Percentiles rank a stretch among this genome's conserved stretches.
Conservation (phyloP, 2,797 vertebrate species). For the Phalanger gymnotis region DNA sequence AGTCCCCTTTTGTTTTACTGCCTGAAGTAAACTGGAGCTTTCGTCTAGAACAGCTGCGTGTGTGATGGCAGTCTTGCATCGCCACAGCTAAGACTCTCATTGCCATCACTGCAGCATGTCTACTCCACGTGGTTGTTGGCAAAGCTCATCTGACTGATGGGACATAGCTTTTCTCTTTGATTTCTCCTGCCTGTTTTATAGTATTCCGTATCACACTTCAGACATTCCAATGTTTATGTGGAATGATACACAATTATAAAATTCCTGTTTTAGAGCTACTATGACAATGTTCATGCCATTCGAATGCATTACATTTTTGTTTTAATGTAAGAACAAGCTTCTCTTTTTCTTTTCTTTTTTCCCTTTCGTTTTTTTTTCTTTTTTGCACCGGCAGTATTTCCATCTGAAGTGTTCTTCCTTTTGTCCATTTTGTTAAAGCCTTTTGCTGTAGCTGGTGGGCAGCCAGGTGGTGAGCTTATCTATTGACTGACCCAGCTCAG, state of each 20-base stretch:
- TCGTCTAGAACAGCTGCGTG: neutral
- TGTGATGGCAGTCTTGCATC: neutral
- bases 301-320: neutral
- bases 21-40: neutral
- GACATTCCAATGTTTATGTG: neutral
- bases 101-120: neutral
- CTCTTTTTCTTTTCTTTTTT: neutral
- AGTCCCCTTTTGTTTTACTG: too few species aligned
- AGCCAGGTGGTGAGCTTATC: neutral
- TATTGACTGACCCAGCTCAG: neutral
- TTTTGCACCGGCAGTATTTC: neutral
- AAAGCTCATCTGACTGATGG: neutral
- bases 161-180: neutral
- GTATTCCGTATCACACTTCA: neutral
- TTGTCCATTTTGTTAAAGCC: neutral
- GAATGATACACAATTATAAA: neutral
- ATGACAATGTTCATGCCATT: neutral
- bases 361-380: neutral
- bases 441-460: neutral
- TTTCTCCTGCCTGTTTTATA: neutral
- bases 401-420: neutral
- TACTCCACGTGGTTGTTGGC: neutral
- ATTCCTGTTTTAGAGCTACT: neutral
- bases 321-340: neutral
- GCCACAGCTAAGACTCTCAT: too few species aligned